phyloP scores from a whole-genome alignment of 2,797 vertebrate species.

The Sebastes cheni region DNA sequence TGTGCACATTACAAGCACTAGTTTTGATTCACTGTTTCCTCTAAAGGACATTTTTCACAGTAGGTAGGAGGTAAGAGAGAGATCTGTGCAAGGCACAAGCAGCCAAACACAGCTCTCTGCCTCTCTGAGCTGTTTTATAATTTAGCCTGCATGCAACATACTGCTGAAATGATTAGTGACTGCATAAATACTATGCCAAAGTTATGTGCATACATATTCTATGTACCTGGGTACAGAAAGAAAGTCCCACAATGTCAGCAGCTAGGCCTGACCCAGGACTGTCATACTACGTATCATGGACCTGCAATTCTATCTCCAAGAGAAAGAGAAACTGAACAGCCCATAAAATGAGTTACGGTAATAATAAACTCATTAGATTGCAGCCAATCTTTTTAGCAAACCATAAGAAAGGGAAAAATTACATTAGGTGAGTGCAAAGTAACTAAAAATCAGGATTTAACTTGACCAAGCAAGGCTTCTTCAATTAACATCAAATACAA shows the following conservation, averaged over 20 bases:
- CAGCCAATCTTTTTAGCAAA: background rate
- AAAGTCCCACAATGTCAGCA: background rate
- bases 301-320: background rate
- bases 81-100: conserved; percentile 8
- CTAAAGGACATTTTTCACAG: conserved; percentile 24
- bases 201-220: background rate
- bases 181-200: background rate
- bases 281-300: background rate
- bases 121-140: background rate
- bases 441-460: background rate
- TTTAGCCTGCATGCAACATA: background rate
- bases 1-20: conserved; percentile 11
- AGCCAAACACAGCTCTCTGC: background rate
- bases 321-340: background rate
- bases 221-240: background rate
- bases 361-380: background rate
- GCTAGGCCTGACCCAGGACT: background rate
- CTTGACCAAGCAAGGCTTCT: background rate
- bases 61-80: conserved; percentile 20
- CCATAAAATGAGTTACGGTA: background rate
- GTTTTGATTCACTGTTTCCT: conserved; percentile 24
- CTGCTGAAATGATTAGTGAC: conserved; percentile 2
- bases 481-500: background rate
- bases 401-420: background rate
- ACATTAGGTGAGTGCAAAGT: background rate